phyloP scores from a whole-genome alignment of 2,113 vertebrate species.

The Anarhynchus alexandrinus region DNA sequence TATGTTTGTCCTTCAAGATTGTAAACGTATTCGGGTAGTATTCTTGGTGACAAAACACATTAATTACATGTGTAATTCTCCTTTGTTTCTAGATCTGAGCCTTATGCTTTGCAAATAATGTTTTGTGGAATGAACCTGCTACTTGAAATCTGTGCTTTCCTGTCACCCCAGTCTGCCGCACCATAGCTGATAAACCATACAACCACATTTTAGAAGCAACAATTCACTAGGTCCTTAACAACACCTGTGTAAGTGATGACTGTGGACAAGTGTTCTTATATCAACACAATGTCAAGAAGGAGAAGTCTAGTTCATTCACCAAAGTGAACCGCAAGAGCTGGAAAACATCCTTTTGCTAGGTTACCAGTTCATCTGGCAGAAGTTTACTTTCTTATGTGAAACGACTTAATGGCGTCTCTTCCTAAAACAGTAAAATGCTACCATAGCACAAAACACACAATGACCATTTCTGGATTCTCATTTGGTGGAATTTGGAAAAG shows the following conservation, averaged over 20 bases:
- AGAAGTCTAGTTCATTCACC: neutral
- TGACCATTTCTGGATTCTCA: neutral
- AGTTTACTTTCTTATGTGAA: neutral
- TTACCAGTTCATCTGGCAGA: neutral
- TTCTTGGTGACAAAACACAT: neutral
- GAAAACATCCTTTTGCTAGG: neutral
- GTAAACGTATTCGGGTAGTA: neutral
- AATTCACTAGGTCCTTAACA: neutral
- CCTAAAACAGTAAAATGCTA: neutral
- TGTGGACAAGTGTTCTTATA: neutral
- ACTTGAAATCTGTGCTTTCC: neutral
- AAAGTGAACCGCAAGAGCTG: neutral
- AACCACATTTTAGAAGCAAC: neutral
- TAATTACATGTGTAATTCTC: slow-evolving; percentile 1
- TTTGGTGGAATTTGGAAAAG: neutral
- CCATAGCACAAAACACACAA: neutral
- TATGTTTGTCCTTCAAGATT: neutral
- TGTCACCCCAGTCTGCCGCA: neutral
- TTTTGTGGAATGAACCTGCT: neutral
- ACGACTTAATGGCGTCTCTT: neutral
- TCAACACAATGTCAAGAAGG: neutral
- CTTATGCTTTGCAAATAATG: neutral
- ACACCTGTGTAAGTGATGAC: neutral
- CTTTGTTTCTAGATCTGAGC: neutral
- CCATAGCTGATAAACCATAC: neutral